These are phyloP conservation scores for Rhinichthys osculus DNA, from an alignment of 2,797 vertebrate genomes.

Conservation along the genomic window DNA sequence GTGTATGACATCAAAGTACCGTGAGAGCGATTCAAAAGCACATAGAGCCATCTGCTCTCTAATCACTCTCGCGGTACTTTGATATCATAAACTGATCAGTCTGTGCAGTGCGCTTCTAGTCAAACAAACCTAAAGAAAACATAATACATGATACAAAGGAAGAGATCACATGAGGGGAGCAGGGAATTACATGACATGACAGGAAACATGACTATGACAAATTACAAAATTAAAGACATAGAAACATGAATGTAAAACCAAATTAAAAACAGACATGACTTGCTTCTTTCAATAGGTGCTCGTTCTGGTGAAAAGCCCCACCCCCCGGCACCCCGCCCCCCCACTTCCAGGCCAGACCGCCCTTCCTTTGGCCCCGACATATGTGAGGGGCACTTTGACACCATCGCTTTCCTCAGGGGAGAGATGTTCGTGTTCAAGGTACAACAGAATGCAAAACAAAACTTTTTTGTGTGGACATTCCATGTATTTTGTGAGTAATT, in stretches of 20 bases:
- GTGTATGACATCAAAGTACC: no score
- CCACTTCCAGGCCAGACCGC: constrained; percentile 73
- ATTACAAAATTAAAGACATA: background rate
- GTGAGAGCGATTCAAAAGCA: no score
- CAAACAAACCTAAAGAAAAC: background rate
- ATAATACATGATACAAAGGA: background rate
- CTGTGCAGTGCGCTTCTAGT: background rate
- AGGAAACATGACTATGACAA: background rate
- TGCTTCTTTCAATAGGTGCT: constrained; percentile 64
- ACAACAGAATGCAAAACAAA: background rate
- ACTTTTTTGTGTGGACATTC: background rate
- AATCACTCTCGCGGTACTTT: background rate
- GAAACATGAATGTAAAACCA: background rate
- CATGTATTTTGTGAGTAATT: background rate
- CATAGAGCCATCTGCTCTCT: background rate
- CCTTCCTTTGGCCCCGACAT: constrained; percentile 83
- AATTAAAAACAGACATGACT: background rate
- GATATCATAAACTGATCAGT: no score
- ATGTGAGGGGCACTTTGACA: constrained; percentile 92
- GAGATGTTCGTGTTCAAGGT: constrained; percentile 98
- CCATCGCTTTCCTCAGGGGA: constrained; percentile 87
- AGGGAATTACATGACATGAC: background rate
- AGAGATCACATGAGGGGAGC: background rate
- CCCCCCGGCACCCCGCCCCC: constrained; percentile 64
- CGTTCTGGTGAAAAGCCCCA: constrained; percentile 70